Conservation (phyloP, 2,113 vertebrate species). For the Cyphomyrus plagiostoma region DNA sequence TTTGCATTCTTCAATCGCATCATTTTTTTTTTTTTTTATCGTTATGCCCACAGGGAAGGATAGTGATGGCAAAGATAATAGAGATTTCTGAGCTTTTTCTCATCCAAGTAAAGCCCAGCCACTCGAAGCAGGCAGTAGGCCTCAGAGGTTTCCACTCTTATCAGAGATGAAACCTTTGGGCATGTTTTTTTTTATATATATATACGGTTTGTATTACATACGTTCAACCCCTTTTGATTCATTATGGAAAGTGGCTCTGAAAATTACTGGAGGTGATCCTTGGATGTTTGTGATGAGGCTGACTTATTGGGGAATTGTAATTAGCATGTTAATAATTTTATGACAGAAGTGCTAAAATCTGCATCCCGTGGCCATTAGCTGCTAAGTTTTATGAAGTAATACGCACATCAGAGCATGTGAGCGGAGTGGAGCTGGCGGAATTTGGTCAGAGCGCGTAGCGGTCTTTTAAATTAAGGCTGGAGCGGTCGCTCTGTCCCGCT, state of each 20-base stretch:
- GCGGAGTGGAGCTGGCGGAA: too few species aligned
- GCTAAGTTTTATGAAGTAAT: background rate
- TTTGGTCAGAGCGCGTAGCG: too few species aligned
- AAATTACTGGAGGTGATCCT: background rate
- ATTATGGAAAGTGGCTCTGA: background rate
- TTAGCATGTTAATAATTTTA: background rate
- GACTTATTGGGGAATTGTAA: background rate
- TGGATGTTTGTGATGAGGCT: background rate
- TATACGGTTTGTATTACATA: background rate
- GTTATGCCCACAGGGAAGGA: background rate
- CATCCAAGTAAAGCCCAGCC: too few species aligned
- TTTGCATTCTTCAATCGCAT: too few species aligned
- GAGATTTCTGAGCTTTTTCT: too few species aligned
- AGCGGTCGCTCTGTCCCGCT: too few species aligned
- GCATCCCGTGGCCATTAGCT: background rate
- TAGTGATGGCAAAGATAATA: background rate
- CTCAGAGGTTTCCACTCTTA: background rate
- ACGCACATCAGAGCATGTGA: background rate
- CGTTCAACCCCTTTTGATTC: background rate
- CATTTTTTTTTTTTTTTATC: too few species aligned
- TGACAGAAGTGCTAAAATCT: background rate
- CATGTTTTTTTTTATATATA: background rate
- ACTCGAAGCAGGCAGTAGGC: background rate
- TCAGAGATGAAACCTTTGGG: background rate
- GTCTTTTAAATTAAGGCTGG: too few species aligned